phyloP scores from a whole-genome alignment of 2,888 invertebrate genomes.

The Linnaemya tessellans region DNA sequence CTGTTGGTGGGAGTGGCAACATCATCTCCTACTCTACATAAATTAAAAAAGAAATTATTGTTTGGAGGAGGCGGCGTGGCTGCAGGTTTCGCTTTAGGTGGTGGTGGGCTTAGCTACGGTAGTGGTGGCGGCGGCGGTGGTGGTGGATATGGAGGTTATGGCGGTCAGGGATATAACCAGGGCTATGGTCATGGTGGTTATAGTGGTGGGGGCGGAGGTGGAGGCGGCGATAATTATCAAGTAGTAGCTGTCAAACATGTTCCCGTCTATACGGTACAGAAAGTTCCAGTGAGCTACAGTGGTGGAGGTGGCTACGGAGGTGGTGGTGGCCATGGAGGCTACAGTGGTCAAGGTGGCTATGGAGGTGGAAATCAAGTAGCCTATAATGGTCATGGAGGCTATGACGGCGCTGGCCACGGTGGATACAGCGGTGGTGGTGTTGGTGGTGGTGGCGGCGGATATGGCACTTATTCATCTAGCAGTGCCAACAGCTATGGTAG shows the following conservation, averaged over 20 bases:
- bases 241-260: conserved; percentile 66
- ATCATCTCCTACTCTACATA: conserved; percentile 71
- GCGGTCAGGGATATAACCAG: conserved; percentile 32
- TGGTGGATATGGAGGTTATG: conserved; percentile 53
- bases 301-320: conserved; percentile 60
- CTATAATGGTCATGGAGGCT: conserved; percentile 38
- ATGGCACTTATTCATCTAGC: conserved; percentile 47
- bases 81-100: conserved; percentile 50
- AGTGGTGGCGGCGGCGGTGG: conserved; percentile 42
- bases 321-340: conserved; percentile 59
- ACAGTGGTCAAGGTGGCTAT: not conserved
- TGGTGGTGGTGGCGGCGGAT: conserved; percentile 45
- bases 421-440: conserved; percentile 65
- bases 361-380: conserved; percentile 46
- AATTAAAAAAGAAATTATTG: conserved; percentile 64
- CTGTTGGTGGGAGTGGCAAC: conserved; percentile 51
- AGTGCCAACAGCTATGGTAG: conserved; percentile 49
- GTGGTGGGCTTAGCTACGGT: conserved; percentile 31
- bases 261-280: conserved; percentile 62
- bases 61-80: conserved; percentile 66
- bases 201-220: conserved; percentile 59
- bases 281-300: conserved; percentile 55
- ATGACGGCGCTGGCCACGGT: conserved; percentile 59
- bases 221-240: conserved; percentile 61
- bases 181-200: conserved; percentile 48